Conservation (phyloP, 2,797 vertebrate genomes). For the Propithecus deckenii region DNA sequence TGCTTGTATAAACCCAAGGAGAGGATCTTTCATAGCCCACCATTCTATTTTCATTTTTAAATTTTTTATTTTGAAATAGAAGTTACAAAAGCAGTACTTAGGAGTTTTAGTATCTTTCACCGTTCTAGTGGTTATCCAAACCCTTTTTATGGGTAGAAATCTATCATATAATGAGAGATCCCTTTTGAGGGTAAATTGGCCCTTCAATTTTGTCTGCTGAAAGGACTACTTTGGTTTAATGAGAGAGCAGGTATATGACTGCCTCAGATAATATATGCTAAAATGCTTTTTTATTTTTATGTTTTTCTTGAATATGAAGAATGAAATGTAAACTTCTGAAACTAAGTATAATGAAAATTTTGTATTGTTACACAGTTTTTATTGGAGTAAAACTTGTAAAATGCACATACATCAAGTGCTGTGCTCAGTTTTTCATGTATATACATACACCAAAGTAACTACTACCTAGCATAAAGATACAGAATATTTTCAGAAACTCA, state of each 20-base stretch:
- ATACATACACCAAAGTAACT: background rate
- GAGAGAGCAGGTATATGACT: background rate
- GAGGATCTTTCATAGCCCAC: background rate
- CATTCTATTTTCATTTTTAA: background rate
- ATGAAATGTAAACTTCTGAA: constrained; percentile 18
- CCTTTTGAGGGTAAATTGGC: background rate
- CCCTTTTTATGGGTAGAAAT: constrained; percentile 9
- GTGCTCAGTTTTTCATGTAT: background rate
- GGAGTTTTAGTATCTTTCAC: background rate
- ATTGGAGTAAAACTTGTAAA: constrained; percentile 13
- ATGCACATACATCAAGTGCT: background rate
- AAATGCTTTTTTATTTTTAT: background rate
- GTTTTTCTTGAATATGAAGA: constrained; percentile 12
- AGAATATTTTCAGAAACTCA: background rate
- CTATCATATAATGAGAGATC: background rate
- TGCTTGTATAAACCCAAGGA: background rate
- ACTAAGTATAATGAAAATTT: background rate
- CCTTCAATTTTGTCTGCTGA: background rate
- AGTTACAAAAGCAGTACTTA: background rate
- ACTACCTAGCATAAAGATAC: background rate
- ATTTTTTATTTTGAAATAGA: background rate
- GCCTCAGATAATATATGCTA: background rate
- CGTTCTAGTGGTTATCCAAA: background rate
- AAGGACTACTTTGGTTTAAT: constrained; percentile 13
- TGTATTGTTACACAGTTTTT: background rate